Base-by-base conservation (phyloP, 2,797 vertebrate species). In the Falco peregrinus region DNA sequence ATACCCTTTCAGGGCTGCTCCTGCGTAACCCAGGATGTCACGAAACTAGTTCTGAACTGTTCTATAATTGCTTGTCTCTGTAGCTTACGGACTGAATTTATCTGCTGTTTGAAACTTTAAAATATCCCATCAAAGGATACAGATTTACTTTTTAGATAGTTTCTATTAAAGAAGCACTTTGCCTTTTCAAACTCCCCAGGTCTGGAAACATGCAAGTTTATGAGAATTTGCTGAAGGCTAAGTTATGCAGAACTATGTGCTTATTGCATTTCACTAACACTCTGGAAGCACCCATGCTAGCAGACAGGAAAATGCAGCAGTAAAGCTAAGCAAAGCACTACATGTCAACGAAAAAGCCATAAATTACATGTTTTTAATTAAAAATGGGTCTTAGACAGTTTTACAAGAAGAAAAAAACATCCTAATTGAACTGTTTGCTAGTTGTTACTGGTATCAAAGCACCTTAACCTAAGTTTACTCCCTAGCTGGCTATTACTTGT, bases 181-280 rank as follows among this genome's bases (percentile, higher is more conserved):
- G 33, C 37, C 45, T 78, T 57, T 84, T 82, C 14, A 86, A 16
- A 29, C 8, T n/a, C 82, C 39, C 31, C 16, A 63, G 17, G 33
- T 61, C 81, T 67, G 16, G 31, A 80, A 63, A 41, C 4, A 85
- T 0, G 5, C 16, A 83, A 50, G 25, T 24, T 60, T 29, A 78
- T 31, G 25, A 56, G 37, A 92, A 91, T 43, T 81, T 77, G 56
- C 59, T 90, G 37, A 95, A 75, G 57, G 69, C 37, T 37, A 47
- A 14, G 22, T n/a, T 63, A 18, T 22, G 16, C 11, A 61, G 57
- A 83, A 31, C 39, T 4, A 1, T 0, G 0, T 5, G 31, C n/a
- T 73, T 60, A 13, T 3, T 65, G 61, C 28, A 45, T 43, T 85
- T 47, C 74, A 48, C 43, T 29, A 68, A 82, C 16, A 13, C 43